Evolutionary conservation across 2,113 vertebrate species (phyloP).

Genomic region (Lanius ludovicianus): DNA sequence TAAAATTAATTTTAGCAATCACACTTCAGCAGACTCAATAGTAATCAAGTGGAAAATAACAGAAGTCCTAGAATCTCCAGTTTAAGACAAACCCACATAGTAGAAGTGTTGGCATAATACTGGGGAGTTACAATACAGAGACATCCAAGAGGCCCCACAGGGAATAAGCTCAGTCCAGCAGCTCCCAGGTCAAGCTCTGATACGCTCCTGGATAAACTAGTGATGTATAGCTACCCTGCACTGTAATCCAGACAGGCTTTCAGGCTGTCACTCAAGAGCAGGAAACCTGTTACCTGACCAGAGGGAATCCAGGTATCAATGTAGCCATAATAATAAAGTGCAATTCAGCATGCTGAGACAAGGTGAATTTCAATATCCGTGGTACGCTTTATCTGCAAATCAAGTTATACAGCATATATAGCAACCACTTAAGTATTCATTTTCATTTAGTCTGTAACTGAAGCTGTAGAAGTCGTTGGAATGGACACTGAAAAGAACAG

Average conservation of each 20-base stretch:
- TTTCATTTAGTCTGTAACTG: not conserved
- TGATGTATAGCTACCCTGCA: not conserved
- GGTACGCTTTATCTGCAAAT: not conserved
- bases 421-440: rapidly evolving
- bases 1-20: not conserved
- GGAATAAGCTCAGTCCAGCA: not conserved
- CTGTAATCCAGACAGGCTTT: not conserved
- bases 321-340: not conserved
- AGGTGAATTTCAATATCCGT: not conserved
- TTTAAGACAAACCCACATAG: not conserved
- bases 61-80: not conserved
- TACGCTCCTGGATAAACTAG: not conserved
- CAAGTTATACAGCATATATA: not conserved
- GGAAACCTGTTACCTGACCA: not conserved
- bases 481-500: not conserved
- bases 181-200: not conserved
- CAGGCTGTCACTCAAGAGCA: not conserved
- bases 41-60: not conserved
- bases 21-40: not conserved
- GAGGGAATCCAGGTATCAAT: not conserved
- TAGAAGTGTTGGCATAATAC: not conserved
- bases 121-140: not conserved
- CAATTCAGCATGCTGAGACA: not conserved
- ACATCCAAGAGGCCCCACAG: not conserved
- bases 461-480: not conserved